A percentile compares a stretch with the other conserved stretches of the same genome.
Evolutionary conservation across 2,888 invertebrate species (phyloP).

Genomic region (Thymelicus sylvestris): DNA sequence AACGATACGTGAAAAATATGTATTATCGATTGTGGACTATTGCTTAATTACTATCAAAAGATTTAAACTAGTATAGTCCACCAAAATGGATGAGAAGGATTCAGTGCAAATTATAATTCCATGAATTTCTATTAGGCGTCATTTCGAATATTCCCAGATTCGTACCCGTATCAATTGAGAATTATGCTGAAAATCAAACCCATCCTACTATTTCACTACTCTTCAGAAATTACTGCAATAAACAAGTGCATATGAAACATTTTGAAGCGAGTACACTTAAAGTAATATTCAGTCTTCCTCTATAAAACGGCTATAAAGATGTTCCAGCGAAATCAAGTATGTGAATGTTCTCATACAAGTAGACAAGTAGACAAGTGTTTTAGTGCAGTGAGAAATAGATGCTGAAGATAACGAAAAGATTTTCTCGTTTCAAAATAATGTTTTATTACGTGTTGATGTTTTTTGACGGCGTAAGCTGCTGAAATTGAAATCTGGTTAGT

Average conservation of each 20-base stretch:
- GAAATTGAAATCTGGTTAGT: neutral
- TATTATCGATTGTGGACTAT: no score
- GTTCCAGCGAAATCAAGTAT: constrained; percentile 55
- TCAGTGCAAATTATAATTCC: no score
- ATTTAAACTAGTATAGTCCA: no score
- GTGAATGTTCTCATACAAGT: constrained; percentile 40
- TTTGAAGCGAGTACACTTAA: constrained; percentile 32
- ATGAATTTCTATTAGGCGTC: no score
- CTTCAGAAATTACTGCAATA: constrained; percentile 27
- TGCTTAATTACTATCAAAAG: no score
- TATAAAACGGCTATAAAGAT: constrained; percentile 62
- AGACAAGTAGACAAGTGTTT: constrained; percentile 38
- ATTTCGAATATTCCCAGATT: no score
- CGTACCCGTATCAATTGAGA: no score
- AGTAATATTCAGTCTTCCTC: constrained; percentile 43
- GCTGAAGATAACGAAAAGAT: constrained; percentile 32
- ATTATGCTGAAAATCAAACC: no score
- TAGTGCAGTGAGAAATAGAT: constrained; percentile 20
- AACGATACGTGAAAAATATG: no score
- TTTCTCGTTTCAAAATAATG: constrained; percentile 19
- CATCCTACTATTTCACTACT: neutral
- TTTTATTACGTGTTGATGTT: constrained; percentile 15
- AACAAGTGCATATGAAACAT: constrained; percentile 32
- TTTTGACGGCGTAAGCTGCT: neutral
- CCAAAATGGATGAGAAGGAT: no score